phyloP scores from a whole-genome alignment of 2,888 invertebrate species.

The Athalia rosae region DNA sequence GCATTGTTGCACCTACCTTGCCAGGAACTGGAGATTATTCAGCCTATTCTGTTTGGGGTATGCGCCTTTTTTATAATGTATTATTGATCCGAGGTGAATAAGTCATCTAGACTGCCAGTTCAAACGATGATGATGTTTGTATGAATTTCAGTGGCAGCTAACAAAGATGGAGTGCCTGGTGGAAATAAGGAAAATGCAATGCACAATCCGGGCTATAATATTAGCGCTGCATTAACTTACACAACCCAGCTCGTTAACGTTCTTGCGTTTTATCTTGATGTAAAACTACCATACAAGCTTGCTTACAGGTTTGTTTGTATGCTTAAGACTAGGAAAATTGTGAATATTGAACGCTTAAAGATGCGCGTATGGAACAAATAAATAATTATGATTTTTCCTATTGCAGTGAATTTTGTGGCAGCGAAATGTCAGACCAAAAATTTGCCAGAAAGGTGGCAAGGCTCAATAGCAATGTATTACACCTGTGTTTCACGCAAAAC shows the following conservation, averaged over 20 bases:
- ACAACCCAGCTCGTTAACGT: constrained; percentile 89
- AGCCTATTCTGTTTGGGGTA: constrained; percentile 86
- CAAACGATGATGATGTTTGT: neutral
- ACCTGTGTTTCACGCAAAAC: constrained; percentile 86
- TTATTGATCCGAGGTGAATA: too few relatives aligned
- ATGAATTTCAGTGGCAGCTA: constrained; percentile 75
- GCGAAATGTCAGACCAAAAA: constrained; percentile 82
- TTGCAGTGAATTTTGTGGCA: constrained; percentile 87
- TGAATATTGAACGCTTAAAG: too few relatives aligned
- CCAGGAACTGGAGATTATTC: constrained; percentile 91
- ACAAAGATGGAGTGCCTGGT: constrained; percentile 75
- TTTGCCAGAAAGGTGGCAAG: constrained; percentile 85
- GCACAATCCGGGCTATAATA: constrained; percentile 82
- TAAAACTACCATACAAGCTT: constrained; percentile 85
- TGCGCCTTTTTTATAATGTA: constrained; percentile 55
- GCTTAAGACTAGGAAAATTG: neutral
- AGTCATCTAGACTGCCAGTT: too few relatives aligned
- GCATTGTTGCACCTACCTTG: constrained; percentile 88
- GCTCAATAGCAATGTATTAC: constrained; percentile 86
- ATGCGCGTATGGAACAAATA: too few relatives aligned
- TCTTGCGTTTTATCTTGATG: constrained; percentile 88
- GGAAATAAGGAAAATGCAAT: constrained; percentile 77
- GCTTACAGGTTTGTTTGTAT: constrained; percentile 77
- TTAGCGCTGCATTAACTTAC: constrained; percentile 88
- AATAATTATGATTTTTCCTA: constrained; percentile 63